phyloP scores from a whole-genome alignment of 1,140 invertebrate species.

The Cyphomyrmex costatus region DNA sequence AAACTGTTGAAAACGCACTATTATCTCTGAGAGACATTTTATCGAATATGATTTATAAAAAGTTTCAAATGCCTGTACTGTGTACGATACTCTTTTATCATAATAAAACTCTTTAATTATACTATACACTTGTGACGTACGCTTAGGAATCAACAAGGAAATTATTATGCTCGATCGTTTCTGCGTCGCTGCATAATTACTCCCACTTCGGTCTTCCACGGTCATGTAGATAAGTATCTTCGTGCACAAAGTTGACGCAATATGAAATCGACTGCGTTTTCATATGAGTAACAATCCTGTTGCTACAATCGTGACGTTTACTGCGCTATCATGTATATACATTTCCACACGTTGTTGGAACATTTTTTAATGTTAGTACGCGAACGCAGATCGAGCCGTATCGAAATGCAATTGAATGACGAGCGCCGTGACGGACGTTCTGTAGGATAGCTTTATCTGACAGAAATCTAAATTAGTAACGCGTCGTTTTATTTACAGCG shows the following conservation, averaged over 20 bases:
- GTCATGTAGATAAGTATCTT: background rate
- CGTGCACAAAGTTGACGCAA: background rate
- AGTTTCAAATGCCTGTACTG: background rate
- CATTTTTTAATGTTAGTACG: conserved; percentile 21
- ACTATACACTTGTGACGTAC: background rate
- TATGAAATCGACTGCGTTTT: conserved; percentile 1
- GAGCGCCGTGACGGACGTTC: conserved; percentile 53
- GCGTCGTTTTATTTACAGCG: conserved; percentile 71
- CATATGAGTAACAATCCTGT: background rate
- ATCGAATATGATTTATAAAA: conserved; percentile 4
- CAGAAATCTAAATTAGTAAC: conserved; percentile 76
- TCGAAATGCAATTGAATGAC: conserved; percentile 43
- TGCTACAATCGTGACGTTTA: conserved; percentile 6
- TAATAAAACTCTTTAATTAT: background rate
- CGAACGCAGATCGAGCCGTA: conserved; percentile 21
- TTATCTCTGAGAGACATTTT: background rate
- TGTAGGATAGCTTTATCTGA: conserved; percentile 64
- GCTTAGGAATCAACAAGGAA: background rate
- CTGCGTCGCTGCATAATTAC: background rate
- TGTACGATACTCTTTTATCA: background rate
- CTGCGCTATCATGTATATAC: background rate
- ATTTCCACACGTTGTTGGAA: conserved; percentile 31
- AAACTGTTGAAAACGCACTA: background rate
- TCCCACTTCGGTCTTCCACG: background rate
- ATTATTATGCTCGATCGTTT: background rate